Conservation (phyloP, 2,797 vertebrate species). For the Peromyscus nudipes region DNA sequence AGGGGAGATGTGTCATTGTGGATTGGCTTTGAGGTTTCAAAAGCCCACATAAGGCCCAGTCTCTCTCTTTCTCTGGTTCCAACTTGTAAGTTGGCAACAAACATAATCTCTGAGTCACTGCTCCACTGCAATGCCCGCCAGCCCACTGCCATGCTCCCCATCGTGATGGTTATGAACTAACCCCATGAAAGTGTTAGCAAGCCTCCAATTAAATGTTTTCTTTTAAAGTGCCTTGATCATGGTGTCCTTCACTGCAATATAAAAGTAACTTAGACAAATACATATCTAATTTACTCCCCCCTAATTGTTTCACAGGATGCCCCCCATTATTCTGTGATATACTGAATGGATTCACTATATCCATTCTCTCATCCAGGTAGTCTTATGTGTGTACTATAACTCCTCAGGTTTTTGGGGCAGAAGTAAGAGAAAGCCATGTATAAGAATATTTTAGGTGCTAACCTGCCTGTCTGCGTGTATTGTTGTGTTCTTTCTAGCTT, state of each 20-base stretch:
- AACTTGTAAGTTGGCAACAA: neutral
- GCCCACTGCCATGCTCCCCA: neutral
- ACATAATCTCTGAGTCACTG: neutral
- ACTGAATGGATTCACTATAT: too few relatives aligned
- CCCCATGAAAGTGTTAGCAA: neutral
- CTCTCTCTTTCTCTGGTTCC: neutral
- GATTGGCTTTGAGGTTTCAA: neutral
- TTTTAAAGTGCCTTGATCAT: neutral
- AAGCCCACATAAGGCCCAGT: neutral
- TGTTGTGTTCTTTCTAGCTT: neutral
- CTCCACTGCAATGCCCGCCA: too few relatives aligned
- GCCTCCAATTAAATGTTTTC: neutral
- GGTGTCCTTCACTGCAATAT: neutral
- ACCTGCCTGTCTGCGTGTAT: neutral
- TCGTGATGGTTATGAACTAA: neutral
- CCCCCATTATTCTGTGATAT: neutral
- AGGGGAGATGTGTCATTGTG: neutral
- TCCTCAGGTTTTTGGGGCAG: accelerated
- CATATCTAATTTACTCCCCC: neutral
- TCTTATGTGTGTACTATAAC: neutral
- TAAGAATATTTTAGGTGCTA: neutral
- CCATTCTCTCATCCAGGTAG: neutral
- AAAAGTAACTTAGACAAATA: neutral
- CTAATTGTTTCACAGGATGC: neutral
- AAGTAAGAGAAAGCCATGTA: neutral